These are phyloP conservation scores for Arothron firmamentum DNA, from an alignment of 2,113 vertebrate genomes.

Conservation along the genomic window DNA sequence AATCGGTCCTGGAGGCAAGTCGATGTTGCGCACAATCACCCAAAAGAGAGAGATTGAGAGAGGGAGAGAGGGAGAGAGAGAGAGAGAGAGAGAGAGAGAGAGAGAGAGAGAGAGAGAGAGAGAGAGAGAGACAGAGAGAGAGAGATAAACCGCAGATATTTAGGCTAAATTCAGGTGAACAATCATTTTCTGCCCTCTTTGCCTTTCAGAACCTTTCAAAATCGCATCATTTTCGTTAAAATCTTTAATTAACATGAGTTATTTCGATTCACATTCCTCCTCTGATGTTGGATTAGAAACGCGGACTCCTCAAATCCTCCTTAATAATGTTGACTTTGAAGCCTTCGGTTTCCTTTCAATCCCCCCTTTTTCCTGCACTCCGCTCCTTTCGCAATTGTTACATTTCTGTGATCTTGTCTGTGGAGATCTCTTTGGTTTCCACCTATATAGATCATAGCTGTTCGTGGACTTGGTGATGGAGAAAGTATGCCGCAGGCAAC, in stretches of 20 bases:
- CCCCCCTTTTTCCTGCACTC: constrained; percentile 10
- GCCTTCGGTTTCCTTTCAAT: constrained; percentile 44
- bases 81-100: constrained; percentile 5
- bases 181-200: constrained; percentile 23
- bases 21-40: constrained; percentile 19
- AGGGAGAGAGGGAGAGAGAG: too few species aligned
- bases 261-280: constrained; percentile 56
- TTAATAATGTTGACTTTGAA: constrained; percentile 56
- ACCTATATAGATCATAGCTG: constrained; percentile 48
- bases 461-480: constrained; percentile 41
- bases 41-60: neutral
- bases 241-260: constrained; percentile 62
- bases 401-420: constrained; percentile 50
- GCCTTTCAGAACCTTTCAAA: constrained; percentile 34
- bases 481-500: constrained; percentile 42
- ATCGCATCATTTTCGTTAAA: constrained; percentile 41
- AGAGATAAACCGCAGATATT: constrained; percentile 4
- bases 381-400: constrained; percentile 37
- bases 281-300: constrained; percentile 64
- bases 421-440: constrained; percentile 30
- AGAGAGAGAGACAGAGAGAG: constrained; percentile 6
- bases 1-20: constrained; percentile 35
- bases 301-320: constrained; percentile 61
- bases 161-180: constrained; percentile 24
- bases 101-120: neutral